Evolutionary conservation across 2,113 vertebrate species (phyloP).

Genomic region (Etheostoma spectabile): DNA sequence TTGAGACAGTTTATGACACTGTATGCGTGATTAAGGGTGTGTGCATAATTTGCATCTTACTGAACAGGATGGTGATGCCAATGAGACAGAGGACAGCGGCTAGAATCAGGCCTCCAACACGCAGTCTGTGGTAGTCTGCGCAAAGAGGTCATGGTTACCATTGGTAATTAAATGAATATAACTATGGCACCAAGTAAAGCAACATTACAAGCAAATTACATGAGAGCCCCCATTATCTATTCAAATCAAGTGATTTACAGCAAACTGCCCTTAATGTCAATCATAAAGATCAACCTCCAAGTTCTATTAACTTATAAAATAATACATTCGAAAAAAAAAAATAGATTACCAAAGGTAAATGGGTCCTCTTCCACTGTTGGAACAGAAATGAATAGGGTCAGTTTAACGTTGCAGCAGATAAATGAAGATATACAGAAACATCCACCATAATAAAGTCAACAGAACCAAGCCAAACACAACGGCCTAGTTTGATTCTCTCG

Average conservation of each 20-base stretch:
- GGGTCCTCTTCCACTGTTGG: slow-evolving; percentile 76
- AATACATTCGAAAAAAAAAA: neutral
- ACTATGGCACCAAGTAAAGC: too few relatives aligned
- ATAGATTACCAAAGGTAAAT: slow-evolving; percentile 82
- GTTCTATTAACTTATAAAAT: neutral
- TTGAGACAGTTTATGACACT: neutral
- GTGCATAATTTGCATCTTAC: slow-evolving; percentile 81
- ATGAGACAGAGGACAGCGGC: slow-evolving; percentile 88
- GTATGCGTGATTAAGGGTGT: neutral
- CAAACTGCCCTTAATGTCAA: neutral
- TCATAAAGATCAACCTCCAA: neutral
- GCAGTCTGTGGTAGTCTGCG: slow-evolving; percentile 88
- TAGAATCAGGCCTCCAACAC: slow-evolving; percentile 87
- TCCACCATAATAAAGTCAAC: slow-evolving; percentile 29
- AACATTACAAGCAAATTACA: neutral
- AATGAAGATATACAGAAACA: neutral
- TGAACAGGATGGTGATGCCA: slow-evolving; percentile 89
- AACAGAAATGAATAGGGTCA: slow-evolving; percentile 42
- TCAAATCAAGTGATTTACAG: neutral
- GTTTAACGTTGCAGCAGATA: slow-evolving; percentile 19
- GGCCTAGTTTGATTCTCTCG: slow-evolving; percentile 29
- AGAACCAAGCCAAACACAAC: slow-evolving; percentile 28
- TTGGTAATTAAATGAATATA: neutral
- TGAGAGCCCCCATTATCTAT: neutral
- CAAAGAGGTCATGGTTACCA: neutral